Conservation (phyloP, 2,888 invertebrate genomes). For the Dolichopus griseipennis region DNA sequence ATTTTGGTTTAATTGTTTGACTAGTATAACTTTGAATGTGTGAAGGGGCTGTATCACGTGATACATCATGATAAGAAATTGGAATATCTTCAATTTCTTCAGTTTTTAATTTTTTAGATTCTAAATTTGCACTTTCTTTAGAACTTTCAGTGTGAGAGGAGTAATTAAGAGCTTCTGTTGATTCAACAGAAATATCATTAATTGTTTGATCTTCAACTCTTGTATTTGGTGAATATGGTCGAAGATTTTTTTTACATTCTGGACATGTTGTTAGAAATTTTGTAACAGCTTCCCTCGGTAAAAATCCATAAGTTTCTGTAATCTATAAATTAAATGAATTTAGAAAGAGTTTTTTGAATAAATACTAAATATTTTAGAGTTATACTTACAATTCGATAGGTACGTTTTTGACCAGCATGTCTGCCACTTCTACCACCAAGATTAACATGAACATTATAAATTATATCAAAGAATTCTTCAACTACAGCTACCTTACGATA, state of each 20-base stretch:
- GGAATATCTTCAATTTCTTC: conserved; percentile 14
- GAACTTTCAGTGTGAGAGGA: conserved; percentile 39
- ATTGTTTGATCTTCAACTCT: conserved; percentile 33
- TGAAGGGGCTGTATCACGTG: conserved; percentile 11
- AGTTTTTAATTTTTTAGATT: conserved; percentile 13
- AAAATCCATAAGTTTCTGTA: conserved; percentile 90
- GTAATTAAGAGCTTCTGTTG: conserved; percentile 33
- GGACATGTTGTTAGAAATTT: conserved; percentile 90
- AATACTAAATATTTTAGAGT: conserved; percentile 2
- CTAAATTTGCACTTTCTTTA: conserved; percentile 27
- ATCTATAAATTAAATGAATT: conserved; percentile 58
- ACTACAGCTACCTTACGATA: conserved; percentile 91
- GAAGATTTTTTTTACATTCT: conserved; percentile 57
- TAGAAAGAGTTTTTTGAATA: not conserved
- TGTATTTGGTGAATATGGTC: conserved; percentile 36
- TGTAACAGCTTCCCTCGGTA: conserved; percentile 93
- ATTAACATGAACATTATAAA: conserved; percentile 91
- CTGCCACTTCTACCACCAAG: conserved; percentile 85
- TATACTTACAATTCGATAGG: conserved; percentile 77
- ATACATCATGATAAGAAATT: conserved; percentile 7
- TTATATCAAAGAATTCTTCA: conserved; percentile 96
- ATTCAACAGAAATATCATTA: conserved; percentile 42
- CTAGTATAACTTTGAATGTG: conserved; percentile 11
- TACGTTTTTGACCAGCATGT: conserved; percentile 95
- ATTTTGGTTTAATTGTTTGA: conserved; percentile 13